Evolutionary conservation across 23 tunicate genomes (phyloP), one percentile per base, ranked within the genome.

Genomic region (Styela plicata): DNA sequence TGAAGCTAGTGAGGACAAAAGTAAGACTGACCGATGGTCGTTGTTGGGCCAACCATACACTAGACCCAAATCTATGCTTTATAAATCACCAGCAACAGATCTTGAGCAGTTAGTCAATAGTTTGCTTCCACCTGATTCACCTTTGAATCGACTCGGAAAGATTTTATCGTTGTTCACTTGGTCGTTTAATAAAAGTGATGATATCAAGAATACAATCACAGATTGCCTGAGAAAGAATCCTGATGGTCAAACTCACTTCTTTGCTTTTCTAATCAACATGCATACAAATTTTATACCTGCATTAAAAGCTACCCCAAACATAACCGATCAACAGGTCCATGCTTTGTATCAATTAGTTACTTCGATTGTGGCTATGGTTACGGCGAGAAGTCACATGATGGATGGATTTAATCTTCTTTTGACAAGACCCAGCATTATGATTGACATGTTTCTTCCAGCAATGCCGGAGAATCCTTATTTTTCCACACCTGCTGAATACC

Each of bases 391-490:
- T 20, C 30, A 25, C 35, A 37, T 84, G 79, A 70, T 80, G 66
- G 83, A 63, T 28, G 82, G 27, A 22, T 79, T 89, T 29, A 64
- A 34, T 20, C 31, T 2, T 5, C 27, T 89, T 74, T 63, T 85
- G 61, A 13, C 78, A 18, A 64, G 71, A 27, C 86, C 95, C 23
- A 33, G 73, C 17, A 19, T 22, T 2, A 53, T 79, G 7, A 27
- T 19, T 26, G 74, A 34, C 19, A 24, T 74, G 24, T 89, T 84
- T 36, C 33, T 89, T 1, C 95, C 95, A 35, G 87, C 88, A n/a
- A 89, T 89, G 95, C 95, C 95, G 35, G 80, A 78, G 53, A 78
- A 83, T 0, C 34, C 64, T 24, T 83, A 62, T 63, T 89, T 84
- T 84, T 63, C 64, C 31, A 64, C 34, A 0, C 83, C 67, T 28